phyloP scores from a whole-genome alignment of 2,797 vertebrate species.

The Rhinogobio ventralis region DNA sequence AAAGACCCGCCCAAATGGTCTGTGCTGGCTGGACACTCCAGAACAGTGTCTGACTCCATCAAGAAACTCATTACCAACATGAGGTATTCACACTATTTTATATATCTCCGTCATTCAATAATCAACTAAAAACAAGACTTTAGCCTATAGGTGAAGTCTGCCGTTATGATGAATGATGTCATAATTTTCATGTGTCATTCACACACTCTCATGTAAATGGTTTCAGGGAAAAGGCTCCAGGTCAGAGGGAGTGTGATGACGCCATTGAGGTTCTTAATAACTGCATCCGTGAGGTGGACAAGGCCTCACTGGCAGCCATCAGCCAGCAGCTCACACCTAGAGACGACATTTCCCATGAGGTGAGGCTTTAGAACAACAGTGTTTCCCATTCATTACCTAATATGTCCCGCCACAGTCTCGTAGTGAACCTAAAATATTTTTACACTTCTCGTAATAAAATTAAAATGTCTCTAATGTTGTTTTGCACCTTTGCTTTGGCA shows the following conservation, averaged over 20 bases:
- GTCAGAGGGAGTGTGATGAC: slow-evolving; percentile 94
- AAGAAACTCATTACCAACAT: slow-evolving; percentile 99
- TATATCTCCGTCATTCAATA: background rate
- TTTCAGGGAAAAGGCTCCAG: slow-evolving; percentile 94
- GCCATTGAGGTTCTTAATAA: slow-evolving; percentile 92
- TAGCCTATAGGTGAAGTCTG: background rate
- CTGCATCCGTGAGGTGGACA: slow-evolving; percentile 94
- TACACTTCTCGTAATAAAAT: background rate
- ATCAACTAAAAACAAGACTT: background rate
- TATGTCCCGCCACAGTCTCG: background rate
- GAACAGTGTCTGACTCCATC: slow-evolving; percentile 97
- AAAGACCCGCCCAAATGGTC: slow-evolving; percentile 98
- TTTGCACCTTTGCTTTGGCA: background rate
- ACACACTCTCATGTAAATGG: background rate
- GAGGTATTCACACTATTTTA: slow-evolving; percentile 82
- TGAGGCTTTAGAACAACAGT: slow-evolving; percentile 56
- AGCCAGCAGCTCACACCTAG: slow-evolving; percentile 93
- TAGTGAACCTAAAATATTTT: background rate
- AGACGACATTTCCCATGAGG: slow-evolving; percentile 98
- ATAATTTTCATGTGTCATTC: background rate
- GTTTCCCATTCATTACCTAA: background rate
- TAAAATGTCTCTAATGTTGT: background rate
- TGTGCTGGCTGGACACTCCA: slow-evolving; percentile 92
- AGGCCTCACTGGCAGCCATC: slow-evolving; percentile 94
- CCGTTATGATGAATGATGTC: background rate